These are phyloP conservation scores for Tiaroga cobitis DNA, from an alignment of 2,797 vertebrate species.

Conservation along the genomic window DNA sequence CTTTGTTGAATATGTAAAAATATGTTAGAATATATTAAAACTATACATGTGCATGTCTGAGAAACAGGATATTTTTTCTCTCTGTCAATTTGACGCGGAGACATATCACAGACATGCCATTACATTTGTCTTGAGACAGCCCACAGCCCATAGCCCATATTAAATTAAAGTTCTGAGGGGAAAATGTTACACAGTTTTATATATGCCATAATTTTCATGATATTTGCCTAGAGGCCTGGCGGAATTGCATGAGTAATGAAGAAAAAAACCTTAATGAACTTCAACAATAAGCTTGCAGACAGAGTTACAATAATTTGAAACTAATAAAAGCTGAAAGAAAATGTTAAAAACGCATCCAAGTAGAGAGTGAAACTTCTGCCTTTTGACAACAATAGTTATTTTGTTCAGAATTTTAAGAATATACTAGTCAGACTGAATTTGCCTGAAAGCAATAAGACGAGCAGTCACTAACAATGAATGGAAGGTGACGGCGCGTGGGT, in stretches of 20 bases:
- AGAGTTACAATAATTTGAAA: conserved; percentile 3
- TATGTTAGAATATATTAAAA: neutral
- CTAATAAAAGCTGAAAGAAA: conserved; percentile 11
- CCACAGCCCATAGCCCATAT: neutral
- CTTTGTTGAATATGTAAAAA: neutral
- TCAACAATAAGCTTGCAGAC: conserved; percentile 6
- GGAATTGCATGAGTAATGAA: conserved; percentile 1
- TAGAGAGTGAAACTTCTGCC: neutral
- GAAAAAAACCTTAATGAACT: conserved; percentile 10
- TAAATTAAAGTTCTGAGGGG: neutral
- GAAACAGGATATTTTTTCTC: neutral
- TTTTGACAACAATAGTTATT: conserved; percentile 16
- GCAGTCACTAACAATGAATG: conserved; percentile 33
- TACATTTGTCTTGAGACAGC: neutral
- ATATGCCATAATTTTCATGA: neutral
- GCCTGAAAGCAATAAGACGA: conserved; percentile 8
- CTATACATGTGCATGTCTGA: neutral
- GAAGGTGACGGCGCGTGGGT: conserved; percentile 25
- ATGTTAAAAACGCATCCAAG: neutral
- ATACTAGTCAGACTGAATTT: conserved; percentile 18
- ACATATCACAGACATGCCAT: neutral
- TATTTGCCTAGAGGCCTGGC: neutral
- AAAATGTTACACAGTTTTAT: neutral
- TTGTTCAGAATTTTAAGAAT: neutral
- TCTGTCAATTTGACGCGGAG: neutral